phyloP scores from a whole-genome alignment of 2,797 vertebrate species.

The Lagodon rhomboides region DNA sequence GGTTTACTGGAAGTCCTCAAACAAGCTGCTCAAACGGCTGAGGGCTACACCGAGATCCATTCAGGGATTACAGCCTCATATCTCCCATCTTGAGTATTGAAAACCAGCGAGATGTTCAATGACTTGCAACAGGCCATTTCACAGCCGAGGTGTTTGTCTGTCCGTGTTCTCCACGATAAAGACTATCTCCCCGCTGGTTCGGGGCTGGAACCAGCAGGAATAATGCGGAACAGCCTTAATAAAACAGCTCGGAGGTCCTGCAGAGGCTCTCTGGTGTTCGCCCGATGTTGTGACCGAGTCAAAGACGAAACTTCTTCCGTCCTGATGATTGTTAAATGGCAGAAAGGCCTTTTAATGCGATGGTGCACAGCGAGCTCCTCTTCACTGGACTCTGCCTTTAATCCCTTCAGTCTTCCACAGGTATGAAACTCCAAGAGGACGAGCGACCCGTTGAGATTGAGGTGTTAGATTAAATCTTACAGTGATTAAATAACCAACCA shows the following conservation, averaged over 20 bases:
- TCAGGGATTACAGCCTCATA: slow-evolving; percentile 83
- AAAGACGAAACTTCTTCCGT: slow-evolving; percentile 69
- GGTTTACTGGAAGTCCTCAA: slow-evolving; percentile 85
- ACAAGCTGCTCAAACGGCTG: slow-evolving; percentile 81
- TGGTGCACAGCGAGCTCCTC: slow-evolving; percentile 41
- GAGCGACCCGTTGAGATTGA: slow-evolving; percentile 62
- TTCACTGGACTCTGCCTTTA: slow-evolving; percentile 47
- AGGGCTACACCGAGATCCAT: slow-evolving; percentile 77
- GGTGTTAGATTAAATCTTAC: slow-evolving; percentile 77
- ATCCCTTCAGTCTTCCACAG: slow-evolving; percentile 60
- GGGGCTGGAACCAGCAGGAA: slow-evolving; percentile 64
- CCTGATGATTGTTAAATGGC: slow-evolving; percentile 69
- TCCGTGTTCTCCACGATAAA: slow-evolving; percentile 74
- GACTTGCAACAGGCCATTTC: slow-evolving; percentile 83
- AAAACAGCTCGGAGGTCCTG: slow-evolving; percentile 60
- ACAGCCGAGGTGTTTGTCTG: slow-evolving; percentile 79
- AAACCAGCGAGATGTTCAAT: slow-evolving; percentile 79
- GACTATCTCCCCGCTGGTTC: slow-evolving; percentile 64
- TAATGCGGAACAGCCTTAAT: slow-evolving; percentile 63
- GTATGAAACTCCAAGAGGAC: slow-evolving; percentile 56
- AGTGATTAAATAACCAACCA: slow-evolving; percentile 78
- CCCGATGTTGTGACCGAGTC: slow-evolving; percentile 46
- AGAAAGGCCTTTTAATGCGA: slow-evolving; percentile 53
- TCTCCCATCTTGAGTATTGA: slow-evolving; percentile 81
- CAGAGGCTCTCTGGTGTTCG: slow-evolving; percentile 25